Evolutionary conservation across 2,888 invertebrate species (phyloP).

Genomic region (Dicranocentrus wangi): DNA sequence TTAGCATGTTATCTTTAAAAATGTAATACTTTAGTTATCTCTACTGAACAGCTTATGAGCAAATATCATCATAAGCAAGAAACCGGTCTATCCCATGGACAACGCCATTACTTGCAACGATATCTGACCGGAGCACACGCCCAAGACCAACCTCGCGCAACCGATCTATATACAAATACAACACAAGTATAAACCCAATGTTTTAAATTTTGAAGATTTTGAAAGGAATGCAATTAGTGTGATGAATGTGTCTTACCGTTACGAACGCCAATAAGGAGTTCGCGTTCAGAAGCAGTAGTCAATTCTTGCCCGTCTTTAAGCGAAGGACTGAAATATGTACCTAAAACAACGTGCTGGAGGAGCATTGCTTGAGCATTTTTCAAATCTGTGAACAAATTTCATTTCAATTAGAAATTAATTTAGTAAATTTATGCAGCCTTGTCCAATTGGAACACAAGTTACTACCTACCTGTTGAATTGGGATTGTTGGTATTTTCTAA

Average conservation of each 20-base stretch:
- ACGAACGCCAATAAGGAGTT: slow-evolving; percentile 71
- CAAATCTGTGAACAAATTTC: slow-evolving; percentile 24
- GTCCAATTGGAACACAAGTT: not conserved
- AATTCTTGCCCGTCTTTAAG: slow-evolving; percentile 73
- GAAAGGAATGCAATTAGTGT: no score
- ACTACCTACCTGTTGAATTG: slow-evolving; percentile 51
- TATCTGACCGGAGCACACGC: slow-evolving; percentile 71
- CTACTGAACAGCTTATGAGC: slow-evolving; percentile 61
- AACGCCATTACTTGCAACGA: slow-evolving; percentile 73
- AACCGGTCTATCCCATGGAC: slow-evolving; percentile 73
- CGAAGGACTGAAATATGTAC: slow-evolving; percentile 72
- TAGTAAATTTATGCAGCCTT: not conserved
- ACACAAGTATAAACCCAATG: not conserved
- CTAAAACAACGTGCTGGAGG: slow-evolving; percentile 72
- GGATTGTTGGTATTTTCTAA: slow-evolving; percentile 66
- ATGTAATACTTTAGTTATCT: not conserved
- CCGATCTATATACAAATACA: slow-evolving; percentile 68
- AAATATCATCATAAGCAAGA: slow-evolving; percentile 72
- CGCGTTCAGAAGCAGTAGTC: slow-evolving; percentile 72
- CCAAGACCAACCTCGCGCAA: slow-evolving; percentile 72
- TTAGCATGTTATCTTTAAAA: not conserved
- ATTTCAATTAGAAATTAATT: not conserved
- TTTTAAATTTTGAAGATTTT: no score
- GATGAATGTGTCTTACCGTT: no score
- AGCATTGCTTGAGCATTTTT: slow-evolving; percentile 72